Conservation (phyloP, 2,888 invertebrate species). For the Archaeoteleia sp. region DNA sequence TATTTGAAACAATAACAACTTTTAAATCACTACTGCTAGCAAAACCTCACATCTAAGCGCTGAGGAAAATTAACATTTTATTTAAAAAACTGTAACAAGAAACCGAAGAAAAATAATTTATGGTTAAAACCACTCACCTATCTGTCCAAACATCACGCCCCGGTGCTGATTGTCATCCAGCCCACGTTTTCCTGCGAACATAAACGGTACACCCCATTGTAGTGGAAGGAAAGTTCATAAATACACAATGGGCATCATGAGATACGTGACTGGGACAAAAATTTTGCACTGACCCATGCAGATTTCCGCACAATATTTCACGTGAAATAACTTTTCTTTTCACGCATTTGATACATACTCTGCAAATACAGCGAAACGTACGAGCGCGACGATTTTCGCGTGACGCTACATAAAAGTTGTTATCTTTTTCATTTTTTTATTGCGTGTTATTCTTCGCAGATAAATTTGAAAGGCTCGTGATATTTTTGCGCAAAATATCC, state of each 20-base stretch:
- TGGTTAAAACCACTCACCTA: conserved; percentile 3
- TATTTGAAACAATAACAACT: too few relatives aligned
- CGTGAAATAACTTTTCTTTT: background rate
- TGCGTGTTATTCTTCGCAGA: background rate
- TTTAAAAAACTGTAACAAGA: too few relatives aligned
- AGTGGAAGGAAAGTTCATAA: too few relatives aligned
- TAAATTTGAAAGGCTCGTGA: conserved; percentile 1
- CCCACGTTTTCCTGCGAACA: background rate
- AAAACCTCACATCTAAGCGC: too few relatives aligned
- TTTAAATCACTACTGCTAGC: too few relatives aligned
- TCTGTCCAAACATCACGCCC: conserved; percentile 4
- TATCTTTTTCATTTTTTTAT: conserved; percentile 5
- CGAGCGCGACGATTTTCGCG: conserved; percentile 1
- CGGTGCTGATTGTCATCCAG: background rate
- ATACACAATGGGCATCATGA: too few relatives aligned
- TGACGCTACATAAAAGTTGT: conserved; percentile 3
- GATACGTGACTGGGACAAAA: background rate
- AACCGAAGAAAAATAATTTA: too few relatives aligned
- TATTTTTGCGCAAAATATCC: background rate
- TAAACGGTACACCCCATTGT: too few relatives aligned
- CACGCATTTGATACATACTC: background rate
- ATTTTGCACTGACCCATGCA: background rate
- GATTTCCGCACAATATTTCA: background rate
- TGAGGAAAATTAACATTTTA: too few relatives aligned
- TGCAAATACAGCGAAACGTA: conserved; percentile 1